Percentiles rank a stretch among this genome's conserved stretches.
phyloP scores from a whole-genome alignment of 2,888 invertebrate species.

The Ichneumoninae sp. region DNA sequence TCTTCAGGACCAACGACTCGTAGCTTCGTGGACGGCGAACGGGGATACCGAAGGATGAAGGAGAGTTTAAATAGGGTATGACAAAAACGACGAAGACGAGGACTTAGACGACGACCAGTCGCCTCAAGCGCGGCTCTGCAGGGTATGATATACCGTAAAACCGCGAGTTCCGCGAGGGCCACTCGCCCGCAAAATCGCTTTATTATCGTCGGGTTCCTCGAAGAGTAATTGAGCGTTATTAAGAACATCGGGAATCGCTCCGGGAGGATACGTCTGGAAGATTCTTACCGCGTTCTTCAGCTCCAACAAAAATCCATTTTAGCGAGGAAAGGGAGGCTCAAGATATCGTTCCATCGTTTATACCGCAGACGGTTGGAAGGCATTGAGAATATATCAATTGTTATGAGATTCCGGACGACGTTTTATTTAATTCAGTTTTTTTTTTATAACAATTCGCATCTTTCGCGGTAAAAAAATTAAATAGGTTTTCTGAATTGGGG shows the following conservation, averaged over 20 bases:
- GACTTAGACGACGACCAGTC: constrained; percentile 18
- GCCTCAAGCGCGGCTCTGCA: constrained; percentile 7
- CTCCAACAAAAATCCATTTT: not conserved
- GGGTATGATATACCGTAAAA: constrained; percentile 7
- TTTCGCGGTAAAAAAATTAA: too few relatives aligned
- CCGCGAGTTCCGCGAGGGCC: constrained; percentile 51
- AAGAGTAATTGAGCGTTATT: constrained; percentile 30
- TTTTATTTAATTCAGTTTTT: not conserved
- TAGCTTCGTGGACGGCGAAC: constrained; percentile 33
- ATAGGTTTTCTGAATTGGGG: too few relatives aligned
- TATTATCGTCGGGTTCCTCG: constrained; percentile 57
- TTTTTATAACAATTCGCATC: not conserved
- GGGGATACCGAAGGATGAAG: constrained; percentile 16
- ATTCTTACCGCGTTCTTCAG: not conserved
- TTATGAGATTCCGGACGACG: not conserved
- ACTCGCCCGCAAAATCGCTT: constrained; percentile 61
- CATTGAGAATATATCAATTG: not conserved
- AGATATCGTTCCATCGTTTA: not conserved
- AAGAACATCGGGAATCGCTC: constrained; percentile 11
- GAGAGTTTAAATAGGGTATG: constrained; percentile 37
- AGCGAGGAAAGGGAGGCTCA: not conserved
- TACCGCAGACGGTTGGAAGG: not conserved
- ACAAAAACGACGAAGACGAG: constrained; percentile 23
- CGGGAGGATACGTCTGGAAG: not conserved
- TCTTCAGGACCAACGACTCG: constrained; percentile 46